Base-by-base conservation (phyloP, 64 coral and sea anemone genomes). In the Dendronephthya gigantea region DNA sequence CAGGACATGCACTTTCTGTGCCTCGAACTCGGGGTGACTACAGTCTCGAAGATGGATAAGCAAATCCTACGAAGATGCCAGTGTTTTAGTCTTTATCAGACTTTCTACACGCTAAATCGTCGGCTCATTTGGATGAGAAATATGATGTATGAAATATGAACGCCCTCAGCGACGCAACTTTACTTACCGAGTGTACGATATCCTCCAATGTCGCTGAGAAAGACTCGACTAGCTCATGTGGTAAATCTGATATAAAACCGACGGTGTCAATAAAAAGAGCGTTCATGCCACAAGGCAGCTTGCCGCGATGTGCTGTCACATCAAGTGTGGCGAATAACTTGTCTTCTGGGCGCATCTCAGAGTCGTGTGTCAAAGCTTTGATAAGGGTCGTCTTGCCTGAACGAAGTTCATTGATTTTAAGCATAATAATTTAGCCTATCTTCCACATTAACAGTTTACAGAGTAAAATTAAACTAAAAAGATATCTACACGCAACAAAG, bases 251-350 rank as follows among this genome's bases (percentile, higher is more conserved):
- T 29, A 98, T 69, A 92, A 98, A 98, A 5, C 95, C 95, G n/a
- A 98, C 88, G 59, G 95, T 98, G 39, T 98, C 95, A 5, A 98
- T 76, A 55, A 93, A 98, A 40, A 98, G 86, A 1, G 85, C 87
- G 7, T 58, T 83, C 87, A 98, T 91, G 35, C 95, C 95, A 32
- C 87, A 91, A n/a, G 95, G 90, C 0, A 98, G 92, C 31, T 98
- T 98, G n/a, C 95, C 92, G 8, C 85, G 83, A 50, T 98, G 95
- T 14, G 90, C 95, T 34, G 95, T 98, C 29, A 98, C 95, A 37
- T 98, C 95, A 38, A 98, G 95, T 83, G 95, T 98, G 29, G 95
- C 95, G 93, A 98, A 98, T 27, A 98, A 41, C 38, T 93, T 98
- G 85, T 98, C 66, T 65, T 98, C 95, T 16, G 95, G 95, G 9